phyloP scores from a whole-genome alignment of 2,113 vertebrate genomes.

The Apodemus speciosus region DNA sequence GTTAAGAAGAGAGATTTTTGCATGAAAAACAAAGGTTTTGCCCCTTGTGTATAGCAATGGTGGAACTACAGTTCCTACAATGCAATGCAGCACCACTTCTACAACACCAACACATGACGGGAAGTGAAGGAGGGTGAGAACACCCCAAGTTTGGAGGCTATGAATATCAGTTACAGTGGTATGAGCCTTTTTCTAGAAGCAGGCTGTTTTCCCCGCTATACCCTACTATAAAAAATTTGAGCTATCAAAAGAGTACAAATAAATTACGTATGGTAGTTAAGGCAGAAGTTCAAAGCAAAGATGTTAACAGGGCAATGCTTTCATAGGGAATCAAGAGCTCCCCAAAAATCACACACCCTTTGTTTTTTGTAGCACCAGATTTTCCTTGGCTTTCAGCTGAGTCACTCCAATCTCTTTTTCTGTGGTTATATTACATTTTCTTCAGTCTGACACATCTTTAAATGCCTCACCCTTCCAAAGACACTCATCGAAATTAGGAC shows the following conservation, averaged over 20 bases:
- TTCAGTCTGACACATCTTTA: background rate
- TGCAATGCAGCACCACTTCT: background rate
- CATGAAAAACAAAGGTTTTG: background rate
- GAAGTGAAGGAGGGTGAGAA: background rate
- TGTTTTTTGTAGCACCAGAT: background rate
- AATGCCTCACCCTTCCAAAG: background rate
- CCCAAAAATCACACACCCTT: background rate
- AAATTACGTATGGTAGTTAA: background rate
- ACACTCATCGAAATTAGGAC: background rate
- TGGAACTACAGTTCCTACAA: background rate
- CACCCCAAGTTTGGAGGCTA: background rate
- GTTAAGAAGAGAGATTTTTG: background rate
- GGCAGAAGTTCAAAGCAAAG: background rate
- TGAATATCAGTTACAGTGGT: background rate
- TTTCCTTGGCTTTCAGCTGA: background rate
- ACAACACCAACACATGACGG: background rate
- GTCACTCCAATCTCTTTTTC: background rate
- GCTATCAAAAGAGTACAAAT: background rate
- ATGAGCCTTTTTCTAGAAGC: background rate
- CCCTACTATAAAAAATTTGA: background rate
- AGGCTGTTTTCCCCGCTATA: background rate
- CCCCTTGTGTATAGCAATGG: background rate
- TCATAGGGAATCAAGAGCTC: background rate
- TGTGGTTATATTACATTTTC: background rate
- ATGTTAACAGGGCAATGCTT: background rate